These are phyloP conservation scores for Antrozous pallidus DNA, from an alignment of 2,797 vertebrate genomes.

Conservation along the genomic window DNA sequence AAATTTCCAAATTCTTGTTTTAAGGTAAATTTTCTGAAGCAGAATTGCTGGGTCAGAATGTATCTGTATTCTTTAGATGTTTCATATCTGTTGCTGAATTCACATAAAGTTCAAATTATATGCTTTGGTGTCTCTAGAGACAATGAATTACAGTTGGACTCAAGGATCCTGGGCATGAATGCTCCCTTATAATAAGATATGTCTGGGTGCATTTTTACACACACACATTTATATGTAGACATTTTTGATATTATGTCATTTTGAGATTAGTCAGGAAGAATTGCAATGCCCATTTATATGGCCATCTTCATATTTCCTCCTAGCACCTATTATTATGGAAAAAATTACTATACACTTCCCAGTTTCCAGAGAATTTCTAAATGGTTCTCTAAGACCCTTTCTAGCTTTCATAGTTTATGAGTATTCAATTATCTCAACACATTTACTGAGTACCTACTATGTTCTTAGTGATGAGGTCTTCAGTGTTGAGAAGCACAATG, in stretches of 20 bases:
- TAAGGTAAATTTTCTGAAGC: background rate
- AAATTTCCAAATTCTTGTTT: background rate
- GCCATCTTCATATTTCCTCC: background rate
- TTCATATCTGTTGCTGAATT: constrained; percentile 30
- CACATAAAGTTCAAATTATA: background rate
- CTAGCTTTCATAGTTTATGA: background rate
- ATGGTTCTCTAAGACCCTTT: background rate
- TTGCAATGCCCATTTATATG: background rate
- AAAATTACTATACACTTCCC: background rate
- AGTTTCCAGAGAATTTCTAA: background rate
- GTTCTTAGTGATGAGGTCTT: background rate
- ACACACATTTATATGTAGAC: background rate
- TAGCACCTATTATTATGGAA: background rate
- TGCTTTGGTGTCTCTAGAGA: background rate
- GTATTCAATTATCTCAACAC: background rate
- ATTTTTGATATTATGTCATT: background rate
- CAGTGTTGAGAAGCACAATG: background rate
- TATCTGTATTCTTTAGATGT: background rate
- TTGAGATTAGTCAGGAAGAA: constrained; percentile 1
- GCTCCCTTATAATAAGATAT: background rate
- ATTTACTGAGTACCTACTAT: background rate
- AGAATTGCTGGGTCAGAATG: background rate
- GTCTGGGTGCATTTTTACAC: background rate
- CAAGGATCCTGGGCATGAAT: background rate
- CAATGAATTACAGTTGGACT: background rate